These are phyloP conservation scores for Pogonus chalceus DNA, from an alignment of 1,140 invertebrate genomes.

Conservation along the genomic window DNA sequence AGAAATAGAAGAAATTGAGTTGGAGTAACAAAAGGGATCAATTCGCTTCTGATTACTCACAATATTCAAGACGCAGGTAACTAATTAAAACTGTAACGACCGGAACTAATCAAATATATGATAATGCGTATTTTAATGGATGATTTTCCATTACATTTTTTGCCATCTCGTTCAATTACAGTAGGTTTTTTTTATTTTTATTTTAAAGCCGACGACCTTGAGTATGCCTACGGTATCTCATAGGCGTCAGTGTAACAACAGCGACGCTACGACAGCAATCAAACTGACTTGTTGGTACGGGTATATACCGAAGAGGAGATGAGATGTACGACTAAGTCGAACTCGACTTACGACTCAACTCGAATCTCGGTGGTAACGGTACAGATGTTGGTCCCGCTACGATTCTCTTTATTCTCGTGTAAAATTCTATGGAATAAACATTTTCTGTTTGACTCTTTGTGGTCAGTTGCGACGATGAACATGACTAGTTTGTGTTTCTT, in stretches of 20 bases:
- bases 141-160: constrained; percentile 5
- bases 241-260: not conserved
- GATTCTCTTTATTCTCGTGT: not conserved
- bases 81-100: not conserved
- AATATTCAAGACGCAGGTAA: not conserved
- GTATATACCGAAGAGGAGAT: not conserved
- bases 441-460: not conserved
- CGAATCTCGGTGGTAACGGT: not conserved
- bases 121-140: constrained; percentile 5
- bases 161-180: not conserved
- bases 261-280: no score
- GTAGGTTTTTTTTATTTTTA: not conserved
- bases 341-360: not conserved
- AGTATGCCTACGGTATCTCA: not conserved
- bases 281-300: no score
- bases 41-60: not conserved
- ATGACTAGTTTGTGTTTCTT: no score
- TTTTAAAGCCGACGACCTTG: not conserved
- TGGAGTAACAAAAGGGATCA: no score
- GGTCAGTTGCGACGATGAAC: no score
- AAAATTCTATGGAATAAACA: not conserved
- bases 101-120: constrained; percentile 7
- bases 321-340: not conserved
- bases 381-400: not conserved
- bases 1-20: not conserved